A percentile compares a stretch with the other conserved stretches of the same genome.
Conservation (phyloP, 2,113 vertebrate genomes). For the Thermophis baileyi region DNA sequence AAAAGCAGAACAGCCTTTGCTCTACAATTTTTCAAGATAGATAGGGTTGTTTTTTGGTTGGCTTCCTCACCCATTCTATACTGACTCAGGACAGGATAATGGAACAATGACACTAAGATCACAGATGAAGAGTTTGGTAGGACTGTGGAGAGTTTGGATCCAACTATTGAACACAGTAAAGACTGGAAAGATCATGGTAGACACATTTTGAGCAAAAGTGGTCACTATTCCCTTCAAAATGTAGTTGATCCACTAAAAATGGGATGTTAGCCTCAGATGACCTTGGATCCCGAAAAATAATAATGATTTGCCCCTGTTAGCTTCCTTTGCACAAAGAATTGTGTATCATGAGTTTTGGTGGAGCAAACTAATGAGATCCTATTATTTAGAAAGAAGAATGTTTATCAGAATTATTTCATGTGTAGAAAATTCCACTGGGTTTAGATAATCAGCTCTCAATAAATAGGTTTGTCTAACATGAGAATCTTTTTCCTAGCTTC, state of each 20-base stretch:
- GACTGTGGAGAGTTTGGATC: too few relatives aligned
- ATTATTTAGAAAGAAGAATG: neutral
- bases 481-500: neutral
- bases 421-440: neutral
- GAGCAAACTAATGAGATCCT: neutral
- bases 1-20: neutral
- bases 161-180: neutral
- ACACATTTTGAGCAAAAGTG: neutral
- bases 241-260: neutral
- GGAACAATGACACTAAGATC: neutral
- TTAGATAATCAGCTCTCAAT: neutral
- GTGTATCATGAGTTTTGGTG: neutral
- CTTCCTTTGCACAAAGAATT: neutral
- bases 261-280: neutral
- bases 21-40: neutral
- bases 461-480: neutral
- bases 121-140: neutral
- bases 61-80: neutral
- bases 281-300: neutral
- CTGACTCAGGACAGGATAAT: neutral
- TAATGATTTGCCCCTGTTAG: neutral
- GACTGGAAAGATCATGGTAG: neutral
- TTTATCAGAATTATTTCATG: conserved; percentile 1
- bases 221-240: neutral
- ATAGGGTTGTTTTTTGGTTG: neutral